Evolutionary conservation across 2,888 invertebrate genomes (phyloP), one percentile per base, ranked within the genome.

Genomic region (Drosophila anceps): DNA sequence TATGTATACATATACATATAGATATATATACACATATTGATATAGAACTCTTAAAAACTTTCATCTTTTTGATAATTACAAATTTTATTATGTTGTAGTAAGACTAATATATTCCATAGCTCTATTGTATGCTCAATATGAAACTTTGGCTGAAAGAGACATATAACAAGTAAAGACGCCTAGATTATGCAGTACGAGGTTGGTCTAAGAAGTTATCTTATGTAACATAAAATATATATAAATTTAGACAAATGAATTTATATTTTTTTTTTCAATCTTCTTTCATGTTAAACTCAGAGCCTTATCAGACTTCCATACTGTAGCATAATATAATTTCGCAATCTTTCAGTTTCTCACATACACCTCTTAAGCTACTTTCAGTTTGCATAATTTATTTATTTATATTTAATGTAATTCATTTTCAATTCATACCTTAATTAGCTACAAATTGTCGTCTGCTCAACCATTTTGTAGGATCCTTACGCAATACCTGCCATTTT

Each of bases 401-500:
- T 20, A 20, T 8, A 20, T 51, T 48, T 10, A 10, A 15, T 29
- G 2, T 18, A 24, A 27, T 53, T n/a, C n/a, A 27, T 7, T 13
- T 39, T 39, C 13, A 39, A n/a, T 37, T 27, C 0, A n/a, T n/a
- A n/a, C 12, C 39, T 29, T n/a, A 39, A 27, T 55, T 55, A 55
- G 39, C 29, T 39, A 37, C 7, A 18, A 18, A 27, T 27, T n/a
- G 24, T n/a, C n/a, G 37, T n/a, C 24, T 27, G 24, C 7, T 51
- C 54, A 24, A 12, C 59, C 48, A 48, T 46, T 70, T 54, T 60
- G 20, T 37, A 12, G 7, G 33, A 24, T 35, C 10, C 24, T 31
- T 60, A 35, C 29, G 29, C 33, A 31, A 59, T 35, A 31, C 29
- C 55, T 50, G 43, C 50, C 35, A 55, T 55, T 37, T 55, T 66